phyloP scores from a whole-genome alignment of 30 jellyfish, hydroid and myxozoan genomes.

The Aurelia sp. region DNA sequence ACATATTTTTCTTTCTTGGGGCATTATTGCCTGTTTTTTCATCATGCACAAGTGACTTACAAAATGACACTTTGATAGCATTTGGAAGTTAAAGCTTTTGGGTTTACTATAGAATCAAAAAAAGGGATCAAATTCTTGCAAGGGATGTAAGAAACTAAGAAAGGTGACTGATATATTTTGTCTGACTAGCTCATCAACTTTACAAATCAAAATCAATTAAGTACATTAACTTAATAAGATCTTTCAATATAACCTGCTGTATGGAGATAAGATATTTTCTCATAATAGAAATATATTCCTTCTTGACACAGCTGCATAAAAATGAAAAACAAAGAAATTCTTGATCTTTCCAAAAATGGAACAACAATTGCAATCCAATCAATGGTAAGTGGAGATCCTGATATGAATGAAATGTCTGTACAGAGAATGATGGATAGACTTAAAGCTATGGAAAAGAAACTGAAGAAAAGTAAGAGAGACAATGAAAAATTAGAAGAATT shows the following conservation, averaged over 20 bases:
- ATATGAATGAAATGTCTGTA: neutral
- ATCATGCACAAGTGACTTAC: too few species aligned
- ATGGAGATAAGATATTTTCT: too few species aligned
- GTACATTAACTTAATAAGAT: neutral
- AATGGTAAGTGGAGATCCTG: slow-evolving; percentile 3
- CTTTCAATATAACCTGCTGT: too few species aligned
- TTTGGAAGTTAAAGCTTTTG: too few species aligned
- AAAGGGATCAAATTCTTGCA: too few species aligned
- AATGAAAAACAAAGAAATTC: slow-evolving; percentile 18
- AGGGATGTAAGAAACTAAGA: too few species aligned
- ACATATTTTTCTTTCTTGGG: too few species aligned
- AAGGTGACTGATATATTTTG: too few species aligned
- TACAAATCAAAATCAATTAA: neutral
- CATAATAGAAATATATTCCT: neutral
- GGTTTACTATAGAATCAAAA: too few species aligned
- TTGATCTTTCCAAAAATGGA: slow-evolving; percentile 25
- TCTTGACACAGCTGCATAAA: neutral
- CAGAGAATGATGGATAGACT: neutral
- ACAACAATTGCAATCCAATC: neutral
- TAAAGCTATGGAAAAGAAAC: neutral
- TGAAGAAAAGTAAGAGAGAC: slow-evolving; percentile 1
- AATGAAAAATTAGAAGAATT: neutral
- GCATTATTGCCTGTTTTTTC: too few species aligned
- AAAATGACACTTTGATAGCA: too few species aligned
- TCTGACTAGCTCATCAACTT: neutral